These are phyloP conservation scores for Hyles lineata DNA, from an alignment of 2,888 invertebrate genomes.

Conservation along the genomic window DNA sequence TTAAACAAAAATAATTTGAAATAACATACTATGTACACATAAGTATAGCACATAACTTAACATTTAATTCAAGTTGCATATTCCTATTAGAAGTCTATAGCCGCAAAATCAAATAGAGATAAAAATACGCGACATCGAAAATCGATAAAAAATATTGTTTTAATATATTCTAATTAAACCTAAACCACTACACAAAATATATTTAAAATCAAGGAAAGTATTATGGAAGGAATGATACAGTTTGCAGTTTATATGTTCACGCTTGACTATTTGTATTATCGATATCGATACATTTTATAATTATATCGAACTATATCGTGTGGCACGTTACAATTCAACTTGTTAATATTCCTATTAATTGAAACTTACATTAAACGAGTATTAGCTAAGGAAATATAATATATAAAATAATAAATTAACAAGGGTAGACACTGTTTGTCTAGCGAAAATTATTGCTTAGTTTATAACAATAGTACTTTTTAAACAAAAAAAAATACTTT, in stretches of 20 bases:
- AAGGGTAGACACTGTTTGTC: slow-evolving; percentile 13
- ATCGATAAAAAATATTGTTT: slow-evolving; percentile 21
- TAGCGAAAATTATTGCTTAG: slow-evolving; percentile 9
- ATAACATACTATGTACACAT: neutral
- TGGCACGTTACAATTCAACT: slow-evolving; percentile 7
- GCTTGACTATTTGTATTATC: slow-evolving; percentile 6
- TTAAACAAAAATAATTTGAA: neutral
- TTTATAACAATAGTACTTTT: neutral
- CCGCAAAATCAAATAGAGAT: neutral
- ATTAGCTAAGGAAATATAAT: slow-evolving; percentile 20
- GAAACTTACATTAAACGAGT: slow-evolving; percentile 19
- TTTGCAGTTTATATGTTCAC: neutral
- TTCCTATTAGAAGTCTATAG: neutral
- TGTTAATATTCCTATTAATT: slow-evolving; percentile 10
- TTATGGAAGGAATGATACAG: slow-evolving; percentile 25
- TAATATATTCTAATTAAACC: slow-evolving; percentile 14
- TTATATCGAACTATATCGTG: slow-evolving; percentile 6
- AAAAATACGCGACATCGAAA: neutral
- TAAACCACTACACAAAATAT: slow-evolving; percentile 18
- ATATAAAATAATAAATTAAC: slow-evolving; percentile 25
- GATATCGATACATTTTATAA: slow-evolving; percentile 8
- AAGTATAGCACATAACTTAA: slow-evolving; percentile 10
- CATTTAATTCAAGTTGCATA: neutral
- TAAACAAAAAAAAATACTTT: no score
- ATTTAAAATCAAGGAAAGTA: neutral